Evolutionary conservation across 2,113 vertebrate species (phyloP).

Genomic region (Athene noctua): DNA sequence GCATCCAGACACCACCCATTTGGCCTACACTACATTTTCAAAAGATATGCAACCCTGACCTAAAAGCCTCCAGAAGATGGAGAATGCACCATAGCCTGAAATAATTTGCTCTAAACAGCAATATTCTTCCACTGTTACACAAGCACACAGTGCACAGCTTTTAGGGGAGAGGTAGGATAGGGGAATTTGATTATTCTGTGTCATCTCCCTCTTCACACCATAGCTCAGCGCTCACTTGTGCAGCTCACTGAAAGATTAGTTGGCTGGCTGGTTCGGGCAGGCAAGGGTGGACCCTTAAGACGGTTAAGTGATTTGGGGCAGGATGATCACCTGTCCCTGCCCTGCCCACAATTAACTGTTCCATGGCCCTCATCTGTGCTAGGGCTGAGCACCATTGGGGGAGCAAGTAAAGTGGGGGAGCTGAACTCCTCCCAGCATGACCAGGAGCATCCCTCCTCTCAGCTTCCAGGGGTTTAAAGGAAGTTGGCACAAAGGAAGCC

Average conservation of each 20-base stretch:
- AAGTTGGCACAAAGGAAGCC: not conserved
- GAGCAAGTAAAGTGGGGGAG: not conserved
- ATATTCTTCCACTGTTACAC: not conserved
- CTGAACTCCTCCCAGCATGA: not conserved
- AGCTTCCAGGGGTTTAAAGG: not conserved
- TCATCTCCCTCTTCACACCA: not conserved
- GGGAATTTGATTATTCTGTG: not conserved
- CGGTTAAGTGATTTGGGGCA: slow-evolving; percentile 59
- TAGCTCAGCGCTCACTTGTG: not conserved
- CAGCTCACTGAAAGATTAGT: slow-evolving; percentile 14
- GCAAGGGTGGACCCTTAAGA: slow-evolving; percentile 57
- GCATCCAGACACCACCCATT: not conserved
- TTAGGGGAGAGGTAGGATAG: not conserved
- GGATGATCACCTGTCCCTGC: slow-evolving; percentile 35
- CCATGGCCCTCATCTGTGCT: not conserved
- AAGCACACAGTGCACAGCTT: not conserved
- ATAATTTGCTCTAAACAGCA: not conserved
- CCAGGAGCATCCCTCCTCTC: rapidly evolving
- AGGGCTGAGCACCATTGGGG: not conserved
- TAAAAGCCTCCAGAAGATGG: not conserved
- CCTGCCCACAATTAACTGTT: slow-evolving; percentile 41
- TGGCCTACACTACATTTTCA: not conserved
- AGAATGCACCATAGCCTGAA: not conserved
- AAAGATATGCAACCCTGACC: not conserved
- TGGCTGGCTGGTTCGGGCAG: not conserved